Evolutionary conservation across 2,888 invertebrate genomes (phyloP).

Genomic region (Troglohyphantes excavatus): DNA sequence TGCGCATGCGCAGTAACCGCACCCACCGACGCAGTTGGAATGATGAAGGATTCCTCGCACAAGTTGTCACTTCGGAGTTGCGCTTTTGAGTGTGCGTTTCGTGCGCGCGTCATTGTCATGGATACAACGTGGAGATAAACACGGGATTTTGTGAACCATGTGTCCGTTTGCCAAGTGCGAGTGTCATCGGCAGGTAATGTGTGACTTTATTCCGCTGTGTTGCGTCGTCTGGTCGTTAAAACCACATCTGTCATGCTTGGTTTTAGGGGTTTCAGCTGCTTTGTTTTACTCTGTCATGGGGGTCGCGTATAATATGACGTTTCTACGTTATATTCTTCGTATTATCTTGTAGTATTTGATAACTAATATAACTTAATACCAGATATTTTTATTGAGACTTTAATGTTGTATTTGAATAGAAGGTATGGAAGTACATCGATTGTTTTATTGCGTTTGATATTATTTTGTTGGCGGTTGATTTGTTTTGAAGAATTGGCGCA

Average conservation of each 20-base stretch:
- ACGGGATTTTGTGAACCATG: constrained; percentile 10
- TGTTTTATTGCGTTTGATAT: no score
- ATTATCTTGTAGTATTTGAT: no score
- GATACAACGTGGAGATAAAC: constrained; percentile 31
- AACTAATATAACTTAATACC: no score
- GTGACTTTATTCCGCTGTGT: not conserved
- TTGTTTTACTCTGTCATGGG: no score
- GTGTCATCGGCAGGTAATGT: constrained; percentile 2
- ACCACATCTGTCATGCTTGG: not conserved
- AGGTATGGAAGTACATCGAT: no score
- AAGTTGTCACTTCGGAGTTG: constrained; percentile 48
- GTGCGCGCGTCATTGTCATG: constrained; percentile 19
- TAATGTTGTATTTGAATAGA: no score
- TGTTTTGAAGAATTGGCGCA: no score
- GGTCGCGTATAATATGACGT: no score
- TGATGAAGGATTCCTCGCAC: constrained; percentile 34
- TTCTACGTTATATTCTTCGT: no score
- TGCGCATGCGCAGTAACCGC: constrained; percentile 73
- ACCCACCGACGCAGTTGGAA: constrained; percentile 67
- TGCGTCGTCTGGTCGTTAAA: not conserved
- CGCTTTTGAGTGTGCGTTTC: constrained; percentile 24
- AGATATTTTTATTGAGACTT: no score
- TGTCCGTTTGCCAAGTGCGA: not conserved
- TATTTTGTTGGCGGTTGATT: no score
- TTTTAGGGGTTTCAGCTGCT: not conserved